A percentile compares a stretch with the other conserved stretches of the same genome.
Conservation (phyloP, 2,797 vertebrate species). For the Halcyon smyrnensis region DNA sequence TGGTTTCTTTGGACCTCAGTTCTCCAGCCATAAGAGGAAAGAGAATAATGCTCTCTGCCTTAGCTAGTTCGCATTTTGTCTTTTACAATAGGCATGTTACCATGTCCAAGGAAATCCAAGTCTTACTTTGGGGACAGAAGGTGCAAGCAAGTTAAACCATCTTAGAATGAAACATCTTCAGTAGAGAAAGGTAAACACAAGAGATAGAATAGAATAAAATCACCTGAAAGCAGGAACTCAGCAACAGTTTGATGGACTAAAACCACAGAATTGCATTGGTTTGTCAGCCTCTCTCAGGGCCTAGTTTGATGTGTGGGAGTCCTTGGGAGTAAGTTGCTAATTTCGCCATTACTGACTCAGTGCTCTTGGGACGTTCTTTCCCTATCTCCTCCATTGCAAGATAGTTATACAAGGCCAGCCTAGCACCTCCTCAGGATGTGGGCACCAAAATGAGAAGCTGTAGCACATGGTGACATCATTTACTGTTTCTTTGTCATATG, state of each 20-base stretch:
- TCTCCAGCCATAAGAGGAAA: not conserved
- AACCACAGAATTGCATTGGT: not conserved
- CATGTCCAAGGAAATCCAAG: not conserved
- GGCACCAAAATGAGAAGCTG: not conserved
- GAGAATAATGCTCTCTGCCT: not conserved
- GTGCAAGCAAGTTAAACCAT: not conserved
- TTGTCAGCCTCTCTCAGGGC: not conserved
- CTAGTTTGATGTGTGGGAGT: not conserved
- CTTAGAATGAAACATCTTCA: not conserved
- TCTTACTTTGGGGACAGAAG: not conserved
- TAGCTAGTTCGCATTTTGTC: not conserved
- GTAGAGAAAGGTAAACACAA: not conserved
- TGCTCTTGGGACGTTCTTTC: not conserved
- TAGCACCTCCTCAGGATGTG: not conserved
- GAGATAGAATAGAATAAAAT: not conserved
- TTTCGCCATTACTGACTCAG: not conserved
- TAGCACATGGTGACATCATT: not conserved
- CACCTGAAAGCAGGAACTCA: not conserved
- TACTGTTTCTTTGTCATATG: not conserved
- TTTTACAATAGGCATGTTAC: not conserved
- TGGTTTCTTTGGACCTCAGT: not conserved
- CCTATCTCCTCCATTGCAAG: rapidly evolving
- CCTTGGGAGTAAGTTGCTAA: not conserved
- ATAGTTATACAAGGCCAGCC: not conserved
- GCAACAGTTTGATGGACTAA: not conserved